Percentiles rank a stretch among this genome's conserved stretches.
phyloP scores from a whole-genome alignment of 1,140 invertebrate species.

The Bombus consobrinus region DNA sequence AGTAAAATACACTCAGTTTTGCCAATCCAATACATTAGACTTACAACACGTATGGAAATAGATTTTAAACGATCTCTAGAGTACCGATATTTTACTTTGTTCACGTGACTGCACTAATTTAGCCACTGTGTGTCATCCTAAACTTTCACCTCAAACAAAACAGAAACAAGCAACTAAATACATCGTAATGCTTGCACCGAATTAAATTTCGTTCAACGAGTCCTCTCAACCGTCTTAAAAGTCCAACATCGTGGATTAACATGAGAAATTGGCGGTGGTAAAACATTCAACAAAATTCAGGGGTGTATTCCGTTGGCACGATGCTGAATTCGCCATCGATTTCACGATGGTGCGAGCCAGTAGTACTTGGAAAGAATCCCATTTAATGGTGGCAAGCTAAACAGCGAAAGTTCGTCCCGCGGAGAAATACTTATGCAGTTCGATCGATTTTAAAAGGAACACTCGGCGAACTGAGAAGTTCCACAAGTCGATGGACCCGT shows the following conservation, averaged over 20 bases:
- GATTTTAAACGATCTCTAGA: too few species aligned
- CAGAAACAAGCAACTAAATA: not conserved
- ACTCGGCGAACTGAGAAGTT: conserved; percentile 55
- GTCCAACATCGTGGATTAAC: conserved; percentile 1
- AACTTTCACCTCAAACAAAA: not conserved
- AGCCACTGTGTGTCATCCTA: too few species aligned
- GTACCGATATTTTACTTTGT: too few species aligned
- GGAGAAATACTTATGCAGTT: conserved; percentile 47
- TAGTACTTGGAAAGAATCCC: conserved; percentile 22
- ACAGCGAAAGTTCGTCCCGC: conserved; percentile 26
- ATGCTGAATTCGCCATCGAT: conserved; percentile 20
- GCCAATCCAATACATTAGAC: too few species aligned
- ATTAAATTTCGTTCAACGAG: not conserved
- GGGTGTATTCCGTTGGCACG: not conserved
- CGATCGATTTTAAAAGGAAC: conserved; percentile 59
- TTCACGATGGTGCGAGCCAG: not conserved
- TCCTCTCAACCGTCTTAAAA: not conserved
- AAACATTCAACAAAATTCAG: not conserved
- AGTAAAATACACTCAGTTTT: too few species aligned
- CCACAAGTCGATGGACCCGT: conserved; percentile 51
- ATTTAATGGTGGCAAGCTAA: conserved; percentile 41
- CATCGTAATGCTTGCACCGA: not conserved
- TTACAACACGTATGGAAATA: too few species aligned
- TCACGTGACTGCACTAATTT: too few species aligned
- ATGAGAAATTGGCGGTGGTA: not conserved